These are phyloP conservation scores for Threskiornis aethiopicus DNA, from an alignment of 2,797 vertebrate genomes.

Conservation along the genomic window DNA sequence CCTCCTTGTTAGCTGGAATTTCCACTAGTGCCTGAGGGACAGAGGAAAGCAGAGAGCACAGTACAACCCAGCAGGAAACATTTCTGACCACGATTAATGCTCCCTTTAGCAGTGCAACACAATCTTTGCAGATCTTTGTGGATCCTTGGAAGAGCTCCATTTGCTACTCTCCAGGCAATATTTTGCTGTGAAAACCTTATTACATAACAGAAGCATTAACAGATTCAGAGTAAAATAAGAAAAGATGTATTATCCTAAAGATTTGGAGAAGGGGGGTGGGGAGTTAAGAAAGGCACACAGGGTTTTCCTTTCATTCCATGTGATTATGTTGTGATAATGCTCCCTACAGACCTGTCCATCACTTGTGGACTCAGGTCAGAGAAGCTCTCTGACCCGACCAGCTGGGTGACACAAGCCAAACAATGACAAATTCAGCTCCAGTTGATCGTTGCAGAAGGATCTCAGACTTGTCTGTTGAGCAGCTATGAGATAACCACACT, in stretches of 20 bases:
- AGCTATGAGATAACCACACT: not conserved
- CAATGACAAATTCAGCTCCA: slow-evolving; percentile 68
- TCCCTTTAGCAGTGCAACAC: not conserved
- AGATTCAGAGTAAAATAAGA: slow-evolving; percentile 31
- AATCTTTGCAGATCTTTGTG: not conserved
- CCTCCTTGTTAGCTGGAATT: not conserved
- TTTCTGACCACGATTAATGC: slow-evolving; percentile 14
- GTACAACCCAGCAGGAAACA: not conserved
- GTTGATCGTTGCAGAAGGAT: slow-evolving; percentile 56
- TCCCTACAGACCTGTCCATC: slow-evolving; percentile 68
- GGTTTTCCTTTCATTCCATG: slow-evolving; percentile 53
- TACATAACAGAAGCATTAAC: not conserved
- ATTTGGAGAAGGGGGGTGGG: not conserved
- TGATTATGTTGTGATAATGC: slow-evolving; percentile 70
- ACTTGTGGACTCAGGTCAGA: slow-evolving; percentile 46
- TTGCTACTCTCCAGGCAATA: not conserved
- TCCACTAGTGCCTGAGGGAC: not conserved
- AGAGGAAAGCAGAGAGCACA: not conserved
- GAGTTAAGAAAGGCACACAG: slow-evolving; percentile 39
- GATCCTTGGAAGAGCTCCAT: not conserved
- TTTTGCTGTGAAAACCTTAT: slow-evolving; percentile 20
- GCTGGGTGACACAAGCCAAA: slow-evolving; percentile 62
- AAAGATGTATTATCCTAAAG: slow-evolving; percentile 49
- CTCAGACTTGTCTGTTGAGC: slow-evolving; percentile 33
- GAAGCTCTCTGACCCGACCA: slow-evolving; percentile 59